Evolutionary conservation across 92 coral and sea anemone species (phyloP).

Genomic region (Virgularia gustaviana): DNA sequence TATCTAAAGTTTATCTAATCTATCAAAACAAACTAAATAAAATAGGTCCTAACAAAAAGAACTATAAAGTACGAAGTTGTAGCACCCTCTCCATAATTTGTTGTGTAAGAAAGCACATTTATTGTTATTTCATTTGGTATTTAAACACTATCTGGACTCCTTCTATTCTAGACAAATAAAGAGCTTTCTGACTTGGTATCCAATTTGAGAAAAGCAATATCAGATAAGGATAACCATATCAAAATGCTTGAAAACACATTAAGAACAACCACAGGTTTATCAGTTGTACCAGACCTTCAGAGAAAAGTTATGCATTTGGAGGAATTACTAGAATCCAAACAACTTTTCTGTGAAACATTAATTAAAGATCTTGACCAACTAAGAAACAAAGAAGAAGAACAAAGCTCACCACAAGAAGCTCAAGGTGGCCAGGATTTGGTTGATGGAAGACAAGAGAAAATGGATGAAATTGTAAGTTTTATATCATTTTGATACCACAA

Average conservation of each 20-base stretch:
- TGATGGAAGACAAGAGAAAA: background rate
- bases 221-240: conserved; percentile 26
- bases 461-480: background rate
- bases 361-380: conserved; percentile 60
- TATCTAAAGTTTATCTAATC: too few relatives aligned
- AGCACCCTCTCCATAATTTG: too few relatives aligned
- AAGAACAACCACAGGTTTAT: conserved; percentile 11
- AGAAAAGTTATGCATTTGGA: conserved; percentile 50
- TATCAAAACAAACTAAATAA: too few relatives aligned
- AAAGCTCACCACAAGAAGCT: background rate
- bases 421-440: background rate
- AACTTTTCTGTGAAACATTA: conserved; percentile 73
- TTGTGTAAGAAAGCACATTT: too few relatives aligned
- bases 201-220: conserved; percentile 59
- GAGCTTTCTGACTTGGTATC: conserved; percentile 83
- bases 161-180: conserved; percentile 60
- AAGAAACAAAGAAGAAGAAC: background rate
- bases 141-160: background rate
- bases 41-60: too few relatives aligned
- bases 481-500: too few relatives aligned
- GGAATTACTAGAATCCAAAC: conserved; percentile 71
- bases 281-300: conserved; percentile 57
- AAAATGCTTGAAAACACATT: conserved; percentile 8
- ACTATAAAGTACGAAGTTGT: too few relatives aligned
- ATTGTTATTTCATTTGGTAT: too few relatives aligned